Evolutionary conservation across 2,888 invertebrate species (phyloP).

Genomic region (Megamerina dolium): DNA sequence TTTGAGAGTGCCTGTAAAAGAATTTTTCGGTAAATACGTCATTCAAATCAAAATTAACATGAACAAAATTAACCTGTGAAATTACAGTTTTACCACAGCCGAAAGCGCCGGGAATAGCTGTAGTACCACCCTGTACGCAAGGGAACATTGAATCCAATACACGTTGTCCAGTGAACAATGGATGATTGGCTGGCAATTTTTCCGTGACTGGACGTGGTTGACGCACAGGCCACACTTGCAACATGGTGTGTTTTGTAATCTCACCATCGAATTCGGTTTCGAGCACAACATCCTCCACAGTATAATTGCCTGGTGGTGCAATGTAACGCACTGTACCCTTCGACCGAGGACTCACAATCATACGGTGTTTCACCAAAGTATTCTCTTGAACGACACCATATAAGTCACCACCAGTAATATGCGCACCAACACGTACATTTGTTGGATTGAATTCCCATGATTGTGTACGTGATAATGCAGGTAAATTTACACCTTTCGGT

Average conservation of each 20-base stretch:
- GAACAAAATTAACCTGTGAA: constrained; percentile 52
- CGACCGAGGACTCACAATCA: constrained; percentile 85
- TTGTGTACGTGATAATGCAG: constrained; percentile 69
- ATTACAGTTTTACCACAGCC: constrained; percentile 81
- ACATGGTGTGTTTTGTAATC: constrained; percentile 81
- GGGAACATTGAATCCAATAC: constrained; percentile 97
- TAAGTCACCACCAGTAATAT: constrained; percentile 95
- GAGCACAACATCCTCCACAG: constrained; percentile 82
- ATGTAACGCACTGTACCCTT: constrained; percentile 93
- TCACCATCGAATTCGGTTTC: constrained; percentile 98
- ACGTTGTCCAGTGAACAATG: constrained; percentile 92
- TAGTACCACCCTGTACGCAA: constrained; percentile 96
- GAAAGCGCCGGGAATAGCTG: constrained; percentile 97
- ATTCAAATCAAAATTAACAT: neutral
- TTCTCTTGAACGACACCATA: constrained; percentile 94
- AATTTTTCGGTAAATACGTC: neutral
- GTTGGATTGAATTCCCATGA: constrained; percentile 87
- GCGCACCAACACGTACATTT: constrained; percentile 78
- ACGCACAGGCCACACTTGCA: constrained; percentile 98
- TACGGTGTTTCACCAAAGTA: constrained; percentile 89
- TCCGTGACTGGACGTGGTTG: constrained; percentile 92
- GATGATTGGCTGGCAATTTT: constrained; percentile 95
- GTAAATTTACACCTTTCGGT: constrained; percentile 94
- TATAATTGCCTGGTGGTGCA: constrained; percentile 88
- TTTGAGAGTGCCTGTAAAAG: constrained; percentile 73